phyloP scores from a whole-genome alignment of 2,113 vertebrate species.

The Lipophrys pholis region DNA sequence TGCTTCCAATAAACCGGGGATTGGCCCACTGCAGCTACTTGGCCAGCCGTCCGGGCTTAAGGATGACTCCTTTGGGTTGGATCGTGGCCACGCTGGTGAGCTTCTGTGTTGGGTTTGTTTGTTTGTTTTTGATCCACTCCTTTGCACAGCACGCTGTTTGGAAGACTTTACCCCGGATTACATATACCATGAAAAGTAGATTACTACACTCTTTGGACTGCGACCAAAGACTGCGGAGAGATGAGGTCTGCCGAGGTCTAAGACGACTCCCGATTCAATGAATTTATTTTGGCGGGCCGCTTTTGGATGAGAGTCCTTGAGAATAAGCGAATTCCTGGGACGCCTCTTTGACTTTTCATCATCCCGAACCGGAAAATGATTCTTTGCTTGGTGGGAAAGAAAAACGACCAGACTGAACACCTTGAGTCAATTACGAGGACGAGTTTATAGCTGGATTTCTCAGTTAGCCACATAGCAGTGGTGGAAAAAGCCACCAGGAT shows the following conservation, averaged over 20 bases:
- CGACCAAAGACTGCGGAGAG: slow-evolving; percentile 59
- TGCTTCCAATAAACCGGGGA: slow-evolving; percentile 68
- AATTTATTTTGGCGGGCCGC: slow-evolving; percentile 62
- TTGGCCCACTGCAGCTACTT: slow-evolving; percentile 63
- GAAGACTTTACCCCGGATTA: slow-evolving; percentile 70
- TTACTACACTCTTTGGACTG: slow-evolving; percentile 65
- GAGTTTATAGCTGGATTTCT: slow-evolving; percentile 18
- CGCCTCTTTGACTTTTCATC: slow-evolving; percentile 43
- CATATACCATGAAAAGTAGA: slow-evolving; percentile 73
- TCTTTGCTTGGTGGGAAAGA: slow-evolving; percentile 35
- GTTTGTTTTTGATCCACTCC: slow-evolving; percentile 72
- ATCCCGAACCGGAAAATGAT: slow-evolving; percentile 40
- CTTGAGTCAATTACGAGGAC: slow-evolving; percentile 34
- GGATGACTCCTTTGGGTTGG: slow-evolving; percentile 72
- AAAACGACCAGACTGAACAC: slow-evolving; percentile 24
- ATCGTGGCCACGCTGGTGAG: slow-evolving; percentile 59
- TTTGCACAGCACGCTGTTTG: slow-evolving; percentile 61
- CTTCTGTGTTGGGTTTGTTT: slow-evolving; percentile 67
- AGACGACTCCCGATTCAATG: slow-evolving; percentile 58
- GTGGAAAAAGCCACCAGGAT: neutral
- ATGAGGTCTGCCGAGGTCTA: slow-evolving; percentile 59
- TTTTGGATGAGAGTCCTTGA: slow-evolving; percentile 49
- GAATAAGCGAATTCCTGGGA: slow-evolving; percentile 42
- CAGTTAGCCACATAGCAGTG: slow-evolving; percentile 19
- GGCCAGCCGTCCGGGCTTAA: slow-evolving; percentile 61